Evolutionary conservation across 2,797 vertebrate species (phyloP), one percentile per base, ranked within the genome.

Genomic region (Alectoris magna): DNA sequence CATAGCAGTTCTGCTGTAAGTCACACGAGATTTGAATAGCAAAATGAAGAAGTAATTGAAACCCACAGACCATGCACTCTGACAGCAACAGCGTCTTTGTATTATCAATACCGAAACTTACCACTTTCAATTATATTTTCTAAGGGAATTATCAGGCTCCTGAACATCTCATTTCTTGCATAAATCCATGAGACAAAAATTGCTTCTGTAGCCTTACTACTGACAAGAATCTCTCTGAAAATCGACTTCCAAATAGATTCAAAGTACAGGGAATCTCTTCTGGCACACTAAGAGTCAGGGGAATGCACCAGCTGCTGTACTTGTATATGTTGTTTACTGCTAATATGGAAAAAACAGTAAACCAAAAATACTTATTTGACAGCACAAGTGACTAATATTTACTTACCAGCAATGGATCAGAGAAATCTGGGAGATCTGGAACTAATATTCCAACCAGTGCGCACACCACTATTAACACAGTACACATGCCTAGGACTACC

Each of bases 351-450:
- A 71, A 88, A 70, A 6, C 0, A 14, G 49, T 34, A 80, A 80
- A 44, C 9, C 34, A 68, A 60, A 84, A 46, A 10, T 6, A 70
- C 14, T 59, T 43, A 44, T 48, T 62, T 84, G 58, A 75, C 44
- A 76, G 55, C 11, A 82, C 6, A 72, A 12, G 7, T 71, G 27
- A 76, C 56, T 26, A 64, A 24, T 43, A 78, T 71, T 66, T 87
- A 97, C 98, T 98, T 98, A 99, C 99, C 98, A 99, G 97, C 93
- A 99, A 96, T 0, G 99, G 99, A 90, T 99, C 98, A 9, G 99
- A 99, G 97, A 99, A 99, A 94, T 99, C 99, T 0, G 99, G 99
- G 84, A 99, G 98, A 88, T 99, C 99, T 1, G 99, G 99, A 31
- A 99, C 99, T 38, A 99, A 96, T 67, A 99, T 96, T 29, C 99